Evolutionary conservation across 2,113 vertebrate genomes (phyloP).

Genomic region (Podarcis cretensis): DNA sequence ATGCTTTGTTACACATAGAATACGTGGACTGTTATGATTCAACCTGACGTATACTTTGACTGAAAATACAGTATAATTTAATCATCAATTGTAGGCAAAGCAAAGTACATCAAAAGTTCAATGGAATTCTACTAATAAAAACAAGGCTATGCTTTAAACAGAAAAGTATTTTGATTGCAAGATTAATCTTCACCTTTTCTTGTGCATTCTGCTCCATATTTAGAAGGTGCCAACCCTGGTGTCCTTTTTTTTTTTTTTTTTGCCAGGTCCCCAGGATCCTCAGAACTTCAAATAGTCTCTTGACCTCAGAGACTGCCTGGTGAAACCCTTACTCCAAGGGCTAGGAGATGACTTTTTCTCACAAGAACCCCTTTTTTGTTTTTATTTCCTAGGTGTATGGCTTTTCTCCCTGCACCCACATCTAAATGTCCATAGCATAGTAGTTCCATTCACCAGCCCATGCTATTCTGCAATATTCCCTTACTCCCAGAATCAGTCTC

Average conservation of each 20-base stretch:
- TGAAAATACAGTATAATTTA: constrained; percentile 59
- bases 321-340: too few relatives aligned
- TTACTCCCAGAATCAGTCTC: too few relatives aligned
- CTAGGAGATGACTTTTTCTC: too few relatives aligned
- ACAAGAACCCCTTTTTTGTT: too few relatives aligned
- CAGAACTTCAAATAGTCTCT: too few relatives aligned
- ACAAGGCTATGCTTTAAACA: background rate
- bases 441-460: too few relatives aligned
- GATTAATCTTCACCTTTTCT: background rate
- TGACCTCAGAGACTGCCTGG: too few relatives aligned
- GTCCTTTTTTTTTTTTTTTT: too few relatives aligned
- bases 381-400: too few relatives aligned
- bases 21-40: constrained; percentile 65
- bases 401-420: background rate
- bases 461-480: too few relatives aligned
- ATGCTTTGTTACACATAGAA: constrained; percentile 65
- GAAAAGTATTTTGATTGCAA: background rate
- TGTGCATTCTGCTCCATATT: background rate
- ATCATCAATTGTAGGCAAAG: background rate
- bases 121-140: background rate
- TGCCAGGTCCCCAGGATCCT: too few relatives aligned
- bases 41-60: constrained; percentile 73
- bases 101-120: background rate
- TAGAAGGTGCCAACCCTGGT: background rate
- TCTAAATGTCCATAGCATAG: too few relatives aligned